Evolutionary conservation across 2,113 vertebrate genomes (phyloP).

Genomic region (Elephas maximus): DNA sequence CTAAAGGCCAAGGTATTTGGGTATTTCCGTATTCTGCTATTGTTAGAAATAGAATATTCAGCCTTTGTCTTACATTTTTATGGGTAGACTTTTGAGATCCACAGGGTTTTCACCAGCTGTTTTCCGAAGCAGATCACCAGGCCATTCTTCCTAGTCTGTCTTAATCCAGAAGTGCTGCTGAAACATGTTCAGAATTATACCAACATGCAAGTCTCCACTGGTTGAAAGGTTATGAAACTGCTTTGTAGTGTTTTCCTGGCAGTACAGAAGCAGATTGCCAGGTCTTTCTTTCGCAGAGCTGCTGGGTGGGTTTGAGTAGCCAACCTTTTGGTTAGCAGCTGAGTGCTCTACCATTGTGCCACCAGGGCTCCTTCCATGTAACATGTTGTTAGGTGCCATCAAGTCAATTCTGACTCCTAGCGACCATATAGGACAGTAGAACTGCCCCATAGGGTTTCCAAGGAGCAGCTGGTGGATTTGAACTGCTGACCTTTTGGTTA

Average conservation of each 20-base stretch:
- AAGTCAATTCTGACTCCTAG: too few species aligned
- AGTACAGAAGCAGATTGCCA: neutral
- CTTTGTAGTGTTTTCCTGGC: neutral
- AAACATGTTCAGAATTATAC: neutral
- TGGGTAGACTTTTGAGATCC: neutral
- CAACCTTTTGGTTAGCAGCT: neutral
- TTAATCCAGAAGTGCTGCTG: neutral
- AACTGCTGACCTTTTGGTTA: neutral
- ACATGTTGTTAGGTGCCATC: too few species aligned
- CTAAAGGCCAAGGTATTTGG: neutral
- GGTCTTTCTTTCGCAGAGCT: neutral
- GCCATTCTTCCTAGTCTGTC: neutral
- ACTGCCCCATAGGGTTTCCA: neutral
- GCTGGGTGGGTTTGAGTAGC: neutral
- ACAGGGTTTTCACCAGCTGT: neutral
- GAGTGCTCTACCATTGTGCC: too few species aligned
- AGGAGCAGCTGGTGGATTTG: neutral
- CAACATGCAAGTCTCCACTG: neutral
- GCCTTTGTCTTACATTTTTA: neutral
- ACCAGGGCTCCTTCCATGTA: too few species aligned
- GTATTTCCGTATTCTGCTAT: neutral
- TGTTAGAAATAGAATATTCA: neutral
- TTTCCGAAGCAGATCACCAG: neutral
- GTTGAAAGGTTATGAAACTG: neutral
- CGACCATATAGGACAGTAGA: too few species aligned